These are phyloP conservation scores for Pinctada fucata DNA, from an alignment of 2,888 invertebrate species.

Conservation along the genomic window DNA sequence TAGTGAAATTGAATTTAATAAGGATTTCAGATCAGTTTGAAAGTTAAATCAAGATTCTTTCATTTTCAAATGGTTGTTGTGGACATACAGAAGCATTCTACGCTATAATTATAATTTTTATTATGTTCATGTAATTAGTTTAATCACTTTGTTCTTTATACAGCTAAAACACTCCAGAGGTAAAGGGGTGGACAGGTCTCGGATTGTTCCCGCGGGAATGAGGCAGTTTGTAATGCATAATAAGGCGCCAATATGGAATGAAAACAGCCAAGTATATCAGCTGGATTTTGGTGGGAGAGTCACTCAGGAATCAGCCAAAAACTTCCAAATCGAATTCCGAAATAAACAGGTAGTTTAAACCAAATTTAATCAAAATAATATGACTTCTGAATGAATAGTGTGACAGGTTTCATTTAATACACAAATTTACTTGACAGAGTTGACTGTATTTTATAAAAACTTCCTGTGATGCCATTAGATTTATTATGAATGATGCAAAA, in stretches of 20 bases:
- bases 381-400: background rate
- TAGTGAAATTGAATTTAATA: no score
- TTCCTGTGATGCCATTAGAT: no score
- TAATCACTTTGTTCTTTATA: background rate
- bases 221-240: conserved; percentile 95
- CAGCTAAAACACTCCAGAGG: conserved; percentile 50
- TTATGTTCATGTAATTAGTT: no score
- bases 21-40: no score
- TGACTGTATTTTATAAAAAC: no score
- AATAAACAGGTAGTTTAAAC: conserved; percentile 88
- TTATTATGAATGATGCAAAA: no score
- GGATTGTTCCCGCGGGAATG: conserved; percentile 19
- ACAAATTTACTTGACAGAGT: no score
- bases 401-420: background rate
- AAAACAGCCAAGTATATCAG: conserved; percentile 98
- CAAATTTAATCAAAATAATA: background rate
- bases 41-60: no score
- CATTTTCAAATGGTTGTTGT: no score
- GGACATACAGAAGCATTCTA: no score
- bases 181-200: conserved; percentile 43
- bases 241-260: conserved; percentile 99
- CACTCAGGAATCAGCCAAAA: conserved; percentile 99
- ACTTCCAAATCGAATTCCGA: conserved; percentile 98
- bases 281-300: conserved; percentile 99
- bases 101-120: no score